phyloP scores from a whole-genome alignment of 2,888 invertebrate genomes.

The Limnephilus lunatus region DNA sequence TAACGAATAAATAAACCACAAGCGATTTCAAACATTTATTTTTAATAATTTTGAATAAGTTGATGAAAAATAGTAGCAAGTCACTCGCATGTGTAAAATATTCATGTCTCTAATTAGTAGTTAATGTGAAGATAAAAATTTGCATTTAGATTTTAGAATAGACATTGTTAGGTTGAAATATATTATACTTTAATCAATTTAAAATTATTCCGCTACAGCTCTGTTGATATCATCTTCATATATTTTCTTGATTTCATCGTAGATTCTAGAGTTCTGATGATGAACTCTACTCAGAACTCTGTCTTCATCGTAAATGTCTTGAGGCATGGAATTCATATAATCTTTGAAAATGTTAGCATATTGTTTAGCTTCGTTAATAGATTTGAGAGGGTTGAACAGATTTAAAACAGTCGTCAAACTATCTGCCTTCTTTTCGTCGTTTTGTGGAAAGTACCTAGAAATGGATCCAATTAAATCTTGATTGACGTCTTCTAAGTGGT shows the following conservation, averaged over 20 bases:
- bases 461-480: neutral
- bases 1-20: neutral
- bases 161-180: neutral
- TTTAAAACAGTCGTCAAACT: neutral
- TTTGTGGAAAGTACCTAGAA: neutral
- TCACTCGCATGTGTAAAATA: neutral
- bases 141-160: neutral
- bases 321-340: constrained; percentile 27
- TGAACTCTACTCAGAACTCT: constrained; percentile 58
- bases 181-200: neutral
- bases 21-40: neutral
- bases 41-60: neutral
- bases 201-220: neutral
- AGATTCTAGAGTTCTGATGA: constrained; percentile 58
- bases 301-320: constrained; percentile 48
- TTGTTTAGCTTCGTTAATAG: neutral
- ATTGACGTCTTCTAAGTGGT: neutral
- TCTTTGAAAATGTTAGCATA: constrained; percentile 7
- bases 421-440: neutral
- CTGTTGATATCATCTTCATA: neutral
- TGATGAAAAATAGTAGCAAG: neutral
- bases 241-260: constrained; percentile 32
- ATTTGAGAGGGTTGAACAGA: neutral
- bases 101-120: neutral
- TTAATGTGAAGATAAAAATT: neutral